Evolutionary conservation across 2,797 vertebrate species (phyloP), one percentile per base, ranked within the genome.

Genomic region (Helarctos malayanus): DNA sequence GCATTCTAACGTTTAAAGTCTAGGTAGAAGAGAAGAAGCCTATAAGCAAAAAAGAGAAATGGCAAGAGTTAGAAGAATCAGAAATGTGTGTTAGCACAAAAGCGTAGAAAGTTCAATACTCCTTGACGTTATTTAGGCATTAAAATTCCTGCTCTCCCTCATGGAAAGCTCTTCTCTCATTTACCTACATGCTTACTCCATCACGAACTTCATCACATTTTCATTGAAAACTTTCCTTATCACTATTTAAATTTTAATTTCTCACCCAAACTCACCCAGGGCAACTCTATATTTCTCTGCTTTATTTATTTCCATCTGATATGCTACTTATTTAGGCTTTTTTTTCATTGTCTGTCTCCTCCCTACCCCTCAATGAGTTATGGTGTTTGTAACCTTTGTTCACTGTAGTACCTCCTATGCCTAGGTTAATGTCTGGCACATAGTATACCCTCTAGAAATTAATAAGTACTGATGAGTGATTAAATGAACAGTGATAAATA

Each of bases 241-340:
- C 35, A 19, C n/a, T 59, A 16, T 38, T 91, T 61, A 38, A 59
- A 83, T 84, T 75, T 73, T 7, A 0, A 69, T 95, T 86, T 89
- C 23, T 21, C 4, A 41, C 9, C 7, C 5, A 63, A 47, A 84
- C 14, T n/a, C 38, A 47, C 29, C 4, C 16, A 4, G n/a, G 16
- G 10, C 27, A 45, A 56, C 6, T 78, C 35, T 41, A 21, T 85
- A 29, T 79, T 65, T 88, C 6, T 91, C 54, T 57, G 4, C 2
- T 79, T 73, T 45, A 59, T 91, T 86, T 41, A n/a, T 54, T 93
- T 61, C 68, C 19, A 81, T 65, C 27, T 32, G 32, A n/a, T 57
- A 35, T 27, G 23, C 49, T 56, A 52, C 5, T 85, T 57, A 81
- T 1, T 47, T 75, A 23, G 9, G 65, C n/a, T 41, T 41, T 52